Evolutionary conservation across 2,888 invertebrate genomes (phyloP), one percentile per base, ranked within the genome.

Genomic region (Anthophora plumipes): DNA sequence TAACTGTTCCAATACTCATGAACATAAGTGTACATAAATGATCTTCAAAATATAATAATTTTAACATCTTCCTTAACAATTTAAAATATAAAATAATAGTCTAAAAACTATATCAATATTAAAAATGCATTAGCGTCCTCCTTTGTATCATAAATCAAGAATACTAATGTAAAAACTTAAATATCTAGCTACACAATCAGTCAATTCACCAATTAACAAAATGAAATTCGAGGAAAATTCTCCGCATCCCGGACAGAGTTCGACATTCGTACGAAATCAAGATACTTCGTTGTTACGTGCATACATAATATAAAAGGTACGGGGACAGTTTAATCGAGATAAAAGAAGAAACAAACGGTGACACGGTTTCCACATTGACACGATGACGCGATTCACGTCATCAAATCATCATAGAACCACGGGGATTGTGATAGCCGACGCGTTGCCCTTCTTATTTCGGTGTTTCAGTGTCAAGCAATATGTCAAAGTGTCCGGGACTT

Each of bases 401-500:
- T 76, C 76, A 59, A 66, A 77, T 76, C 77, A 60, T 66, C 20
- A 5, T 5, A 25, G 20, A 75, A 25, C 9, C 12, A 12, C 37
- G 37, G 3, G 5, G 2, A 2, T 0, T 14, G 14, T 5, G 25
- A 46, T 22, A 20, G 46, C 20, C 11, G 50, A 22, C 48, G 46
- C 20, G 37, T 46, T 60, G 22, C 11, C 25, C 64, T 64, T 60
- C 43, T 77, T 68, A 57, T 77, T 69, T 41, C 4, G 31, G 37
- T 59, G 14, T 20, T 60, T 64, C 70, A 64, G 60, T 79, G 67
- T 67, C 67, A 68, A 79, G 76, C 57, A 57, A 57, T 63, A 52
- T 60, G 73, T 82, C 63, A 78, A 82, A 72, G 57, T 67, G 66
- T 52, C 67, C 50, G 9, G 72, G 59, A 74, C 69, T 70, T 82